Base-by-base conservation (phyloP, 2,113 vertebrate genomes). In the Ictalurus furcatus region DNA sequence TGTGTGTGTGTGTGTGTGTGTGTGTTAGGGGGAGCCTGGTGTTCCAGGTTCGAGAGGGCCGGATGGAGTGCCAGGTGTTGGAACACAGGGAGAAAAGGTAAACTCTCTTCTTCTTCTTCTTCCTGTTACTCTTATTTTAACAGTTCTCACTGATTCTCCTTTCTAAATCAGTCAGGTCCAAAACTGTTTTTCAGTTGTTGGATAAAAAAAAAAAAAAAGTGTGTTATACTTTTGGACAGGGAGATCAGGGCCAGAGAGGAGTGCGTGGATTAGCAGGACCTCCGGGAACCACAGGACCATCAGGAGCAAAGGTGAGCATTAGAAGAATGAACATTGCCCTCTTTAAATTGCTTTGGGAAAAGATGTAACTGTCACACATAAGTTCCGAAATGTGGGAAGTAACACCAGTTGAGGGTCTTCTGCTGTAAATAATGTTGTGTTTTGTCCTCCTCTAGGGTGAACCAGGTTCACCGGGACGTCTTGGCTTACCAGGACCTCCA, bases 31-130 rank as follows among this genome's bases (percentile, higher is more conserved):
- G 44, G 97, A 98, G 89, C 94, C 96, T 71, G 97, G 97, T 59
- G 88, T 94, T 34, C 52, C 92, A 54, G 97, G 97, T 71, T 78
- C 95, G 19, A 95, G 97, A 90, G 97, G 97, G 4, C 89, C 92
- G 52, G 97, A 98, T 90, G 97, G 97, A 88, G 65, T 93, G 44
- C 88, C 95, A 89, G 97, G 97, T 5, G 89, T 96, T 86, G 97
- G 97, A 88, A 96, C 94, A 85, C 97, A 97, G 85, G 97, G 97
- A 28, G 96, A 97, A 94, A 98, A 98, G 96, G 97, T 97, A 92
- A 92, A 94, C 67, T 88, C 13, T 44, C 23, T 67, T n/a, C 12
- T 34, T 71, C 14, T 71, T 34, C 4, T 34, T 74, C 2, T 54
- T 56, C 25, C 23, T 78, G 23, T 78, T 78, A 14, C 6, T 54